Base-by-base conservation (phyloP, 2,888 invertebrate genomes). In the Amblyjoppa fuscipennis region DNA sequence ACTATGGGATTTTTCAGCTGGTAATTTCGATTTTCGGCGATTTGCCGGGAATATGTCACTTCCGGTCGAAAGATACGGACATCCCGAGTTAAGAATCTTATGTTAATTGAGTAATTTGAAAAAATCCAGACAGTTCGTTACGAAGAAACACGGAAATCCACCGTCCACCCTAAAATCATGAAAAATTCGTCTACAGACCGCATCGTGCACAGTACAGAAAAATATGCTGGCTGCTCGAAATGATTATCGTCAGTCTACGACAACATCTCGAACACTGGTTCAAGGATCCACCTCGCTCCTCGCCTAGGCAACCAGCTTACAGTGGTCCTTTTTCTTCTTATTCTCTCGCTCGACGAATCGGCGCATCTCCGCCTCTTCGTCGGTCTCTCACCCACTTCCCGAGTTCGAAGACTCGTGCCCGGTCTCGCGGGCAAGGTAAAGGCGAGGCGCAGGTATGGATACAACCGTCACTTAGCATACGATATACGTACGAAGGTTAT, bases 401-500 rank as follows among this genome's bases (percentile, higher is more conserved):
- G 64, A 81, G 79, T 80, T 73, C 49, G 51, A 25, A 25, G 61
- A 25, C 53, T 28, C 41, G 53, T 25, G 2, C 38, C 66, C 38
- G 64, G 80, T 76, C 79, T 68, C 68, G 56, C 82, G 87, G 78
- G 73, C 87, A 89, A 86, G 87, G 87, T 86, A 88, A 89, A 90
- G 89, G 89, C 87, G 6, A 68, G 53, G 34, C 68, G 56, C 73
- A 51, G 49, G 45, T 78, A 78, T 84, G 25, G 59, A 78, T 59
- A 69, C 20, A 80, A 85, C 56, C 79, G 83, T 81, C 86, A 87
- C 89, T 92, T 91, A 91, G 90, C 92, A 91, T 92, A 83, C 76
- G 76, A 80, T 68, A 68, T 66, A 90, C 88, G 89, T 87, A 85
- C 85, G 84, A 90, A 93, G 93, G 93, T 93, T 92, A 92, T 93